Base-by-base conservation (phyloP, 2,888 invertebrate genomes). In the Norana najaformis region DNA sequence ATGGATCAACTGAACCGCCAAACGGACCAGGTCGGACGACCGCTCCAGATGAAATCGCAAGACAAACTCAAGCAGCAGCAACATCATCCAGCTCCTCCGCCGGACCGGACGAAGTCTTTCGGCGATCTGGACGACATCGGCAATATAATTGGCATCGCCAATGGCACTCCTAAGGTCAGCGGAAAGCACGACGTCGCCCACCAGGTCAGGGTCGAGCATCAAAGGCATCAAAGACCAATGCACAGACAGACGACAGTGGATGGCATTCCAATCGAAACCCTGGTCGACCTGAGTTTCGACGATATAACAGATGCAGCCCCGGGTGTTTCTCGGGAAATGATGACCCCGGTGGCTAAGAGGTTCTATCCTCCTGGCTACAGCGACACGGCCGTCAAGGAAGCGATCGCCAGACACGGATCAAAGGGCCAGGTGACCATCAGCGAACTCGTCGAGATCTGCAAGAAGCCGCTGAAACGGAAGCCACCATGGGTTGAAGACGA, bases 391-490 rank as follows among this genome's bases (percentile, higher is more conserved):
- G 88, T 92, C 36, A 83, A 89, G 23, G 90, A 91, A 85, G 90
- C 91, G 18, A 38, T 89, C 37, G 69, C 83, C 18, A 92, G 94
- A 16, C 93, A 93, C 89, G 91, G 92, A 85, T 93, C 93, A 88
- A 93, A 93, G 89, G 94, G 94, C 30, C 92, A 93, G 37, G 94
- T 94, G 35, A 93, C 93, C 69, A 94, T 94, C 90, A 91, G 92
- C 18, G 94, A 94, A 88, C 93, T 94, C 89, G 91, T 94, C 89
- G 92, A 92, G 34, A 92, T 94, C n/a, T 94, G 94, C 91, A 34
- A 23, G 37, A 92, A 93, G 89, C 93, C 93, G 91, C 92, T 93
- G 36, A 92, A 92, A 53, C 89, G 92, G 39, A 93, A 93, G 90
- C 93, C 94, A 85, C 94, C 94, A 0, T 93, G 93, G 34, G 92